phyloP scores from a whole-genome alignment of 2,113 vertebrate species.

The Corythoichthys intestinalis region DNA sequence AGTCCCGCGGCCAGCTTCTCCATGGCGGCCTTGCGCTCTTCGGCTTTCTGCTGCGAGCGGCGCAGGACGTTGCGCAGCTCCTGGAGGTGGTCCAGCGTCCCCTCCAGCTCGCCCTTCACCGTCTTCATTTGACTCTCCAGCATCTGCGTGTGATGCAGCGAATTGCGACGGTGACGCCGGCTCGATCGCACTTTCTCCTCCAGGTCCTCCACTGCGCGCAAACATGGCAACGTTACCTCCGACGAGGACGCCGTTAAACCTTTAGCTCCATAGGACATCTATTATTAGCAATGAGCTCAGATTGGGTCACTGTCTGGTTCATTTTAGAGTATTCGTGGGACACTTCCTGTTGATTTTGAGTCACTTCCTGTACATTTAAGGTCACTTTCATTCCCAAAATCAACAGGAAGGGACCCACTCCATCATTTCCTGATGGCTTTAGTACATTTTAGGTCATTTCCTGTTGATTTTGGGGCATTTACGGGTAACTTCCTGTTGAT shows the following conservation, averaged over 20 bases:
- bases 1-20: constrained; percentile 82
- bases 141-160: constrained; percentile 79
- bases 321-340: no score
- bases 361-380: no score
- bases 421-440: no score
- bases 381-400: no score
- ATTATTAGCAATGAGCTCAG: not conserved
- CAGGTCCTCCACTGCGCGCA: constrained; percentile 76
- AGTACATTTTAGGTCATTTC: no score
- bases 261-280: not conserved
- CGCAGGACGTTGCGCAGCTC: constrained; percentile 79
- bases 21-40: constrained; percentile 80
- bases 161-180: constrained; percentile 76
- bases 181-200: constrained; percentile 84
- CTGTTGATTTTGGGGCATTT: no score
- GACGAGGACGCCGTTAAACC: not conserved
- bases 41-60: constrained; percentile 82
- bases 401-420: no score
- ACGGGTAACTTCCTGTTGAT: no score
- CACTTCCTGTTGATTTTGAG: no score
- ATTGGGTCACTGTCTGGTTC: no score
- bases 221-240: not conserved
- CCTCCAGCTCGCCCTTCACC: constrained; percentile 80
- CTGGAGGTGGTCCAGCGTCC: constrained; percentile 78
- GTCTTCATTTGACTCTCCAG: constrained; percentile 84